Evolutionary conservation across 2,888 invertebrate species (phyloP).

Genomic region (Andrena camellia): DNA sequence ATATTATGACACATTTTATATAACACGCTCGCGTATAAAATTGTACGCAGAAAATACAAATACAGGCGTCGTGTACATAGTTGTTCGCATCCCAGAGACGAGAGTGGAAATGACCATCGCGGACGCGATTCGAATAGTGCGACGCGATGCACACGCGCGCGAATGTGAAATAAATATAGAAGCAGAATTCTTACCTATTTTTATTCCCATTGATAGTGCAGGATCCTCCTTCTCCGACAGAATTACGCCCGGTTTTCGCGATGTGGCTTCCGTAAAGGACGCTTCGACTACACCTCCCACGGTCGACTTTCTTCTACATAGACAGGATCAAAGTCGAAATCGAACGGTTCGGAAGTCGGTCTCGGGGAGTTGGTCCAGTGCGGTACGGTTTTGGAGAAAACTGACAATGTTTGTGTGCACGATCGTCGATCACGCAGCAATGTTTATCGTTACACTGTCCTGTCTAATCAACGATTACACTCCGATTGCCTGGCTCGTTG

Average conservation of each 20-base stretch:
- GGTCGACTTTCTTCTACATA: neutral
- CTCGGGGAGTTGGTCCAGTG: neutral
- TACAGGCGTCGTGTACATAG: neutral
- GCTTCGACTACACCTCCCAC: neutral
- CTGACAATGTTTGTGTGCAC: neutral
- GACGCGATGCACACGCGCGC: neutral
- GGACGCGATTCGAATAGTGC: slow-evolving; percentile 38
- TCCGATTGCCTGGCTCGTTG: neutral
- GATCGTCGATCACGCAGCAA: neutral
- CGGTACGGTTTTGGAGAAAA: no score
- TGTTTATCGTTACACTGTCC: neutral
- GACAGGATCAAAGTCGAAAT: neutral
- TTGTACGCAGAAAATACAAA: slow-evolving; percentile 27
- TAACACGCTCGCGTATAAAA: slow-evolving; percentile 45
- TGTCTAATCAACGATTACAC: neutral
- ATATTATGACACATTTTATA: slow-evolving; percentile 64
- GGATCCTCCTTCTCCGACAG: neutral
- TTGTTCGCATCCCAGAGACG: slow-evolving; percentile 11
- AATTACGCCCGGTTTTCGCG: neutral
- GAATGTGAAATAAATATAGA: slow-evolving; percentile 23
- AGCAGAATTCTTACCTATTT: slow-evolving; percentile 30
- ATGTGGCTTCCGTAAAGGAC: neutral
- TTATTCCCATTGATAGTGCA: neutral
- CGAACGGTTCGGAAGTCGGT: neutral
- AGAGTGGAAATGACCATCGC: slow-evolving; percentile 43